Evolutionary conservation across 1,140 invertebrate species (phyloP), one percentile per base, ranked within the genome.

Genomic region (Popillia japonica): DNA sequence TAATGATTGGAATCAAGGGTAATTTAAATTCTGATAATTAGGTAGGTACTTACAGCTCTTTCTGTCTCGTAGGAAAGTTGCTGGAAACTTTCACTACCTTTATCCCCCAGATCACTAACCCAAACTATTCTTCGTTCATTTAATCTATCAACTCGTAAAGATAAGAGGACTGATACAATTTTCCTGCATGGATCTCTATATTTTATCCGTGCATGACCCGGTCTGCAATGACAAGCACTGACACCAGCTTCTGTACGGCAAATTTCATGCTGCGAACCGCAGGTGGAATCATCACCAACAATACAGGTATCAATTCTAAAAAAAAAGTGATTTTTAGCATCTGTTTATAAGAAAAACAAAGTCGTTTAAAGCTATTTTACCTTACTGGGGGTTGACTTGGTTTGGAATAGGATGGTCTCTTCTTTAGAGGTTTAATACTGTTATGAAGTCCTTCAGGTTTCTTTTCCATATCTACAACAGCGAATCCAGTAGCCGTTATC

Each of bases 271-370:
- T 96, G 93, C 23, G 93, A 92, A 68, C 91, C 89, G 82, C 96
- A 98, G 0, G 96, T 97, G n/a, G 94, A 93, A 81, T 96, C 94
- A 81, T 98, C 96, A 2, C 96, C 96, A 0, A 97, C 96, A 27
- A 97, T 97, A 83, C 96, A 98, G 9, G 96, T 98, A 85, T 98
- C 96, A 77, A 98, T 98, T 82, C 96, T 89, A 72, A 11, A 83
- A 84, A 6, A 72, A 40, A 0, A 40, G n/a, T n/a, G n/a, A n/a
- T 73, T 17, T 14, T 73, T 40, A 73, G n/a, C n/a, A n/a, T n/a
- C n/a, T 8, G 14, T 22, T n/a, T 14, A 3, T 2, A 72, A 72
- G 3, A 8, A 20, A 40, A 11, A 41, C 23, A 11, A 23, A n/a
- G 14, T 40, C 40, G 10, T 73, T 0, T 27, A 14, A 9, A 75